Base-by-base conservation (phyloP, 2,888 invertebrate species). In the Campoplex nolae region DNA sequence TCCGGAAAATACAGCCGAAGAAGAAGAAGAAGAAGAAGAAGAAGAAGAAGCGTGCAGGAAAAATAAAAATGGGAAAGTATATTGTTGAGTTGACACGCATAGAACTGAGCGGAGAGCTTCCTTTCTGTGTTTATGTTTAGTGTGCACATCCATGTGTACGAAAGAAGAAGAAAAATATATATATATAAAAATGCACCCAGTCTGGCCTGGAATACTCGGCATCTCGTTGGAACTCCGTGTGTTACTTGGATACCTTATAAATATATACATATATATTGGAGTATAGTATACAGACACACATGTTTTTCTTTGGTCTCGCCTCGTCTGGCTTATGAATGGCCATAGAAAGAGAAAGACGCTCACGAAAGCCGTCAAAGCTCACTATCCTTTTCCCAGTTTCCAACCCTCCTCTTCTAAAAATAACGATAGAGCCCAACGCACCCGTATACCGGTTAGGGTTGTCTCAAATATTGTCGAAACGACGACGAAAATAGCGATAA, bases 341-440 rank as follows among this genome's bases (percentile, higher is more conserved):
- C 87, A 70, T 84, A 81, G 86, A 87, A 54, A 74, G 54, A 71
- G 42, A 68, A 11, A 78, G 35, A 78, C 32, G 48, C 68, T 70
- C n/a, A 68, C 42, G 45, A 54, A 45, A 65, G 62, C 45, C 84
- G 85, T 70, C 85, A 83, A 65, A 82, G 86, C 70, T 74, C 82
- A 71, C 38, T 56, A 51, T 70, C 79, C 82, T 83, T 76, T 83
- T 70, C 74, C 75, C 71, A 82, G 79, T 84, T 83, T 88, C 83
- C 85, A 86, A 88, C 89, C 89, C 88, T 87, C 82, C 56, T 65
- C 38, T 56, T 88, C 89, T 89, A 88, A 88, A 89, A 88, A 88
- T 89, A 86, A 87, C 81, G 77, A 84, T 62, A 16, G 68, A 82
- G 79, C 85, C 68, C 58, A 48, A 38, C 71, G 73, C 65, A 84